Conservation (phyloP, 2,113 vertebrate genomes). For the Polypterus bichir region DNA sequence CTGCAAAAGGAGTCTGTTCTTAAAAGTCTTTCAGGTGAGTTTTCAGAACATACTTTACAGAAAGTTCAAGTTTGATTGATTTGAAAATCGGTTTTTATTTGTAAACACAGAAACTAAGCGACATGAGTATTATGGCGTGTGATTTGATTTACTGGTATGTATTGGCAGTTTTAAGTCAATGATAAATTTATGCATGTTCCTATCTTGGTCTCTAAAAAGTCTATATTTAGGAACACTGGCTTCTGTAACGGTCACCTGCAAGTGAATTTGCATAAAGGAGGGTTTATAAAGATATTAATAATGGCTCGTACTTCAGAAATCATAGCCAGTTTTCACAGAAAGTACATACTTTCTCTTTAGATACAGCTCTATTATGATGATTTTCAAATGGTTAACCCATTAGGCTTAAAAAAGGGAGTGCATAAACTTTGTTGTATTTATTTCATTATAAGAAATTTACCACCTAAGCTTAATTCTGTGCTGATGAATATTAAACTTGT, state of each 20-base stretch:
- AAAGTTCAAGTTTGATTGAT: no score
- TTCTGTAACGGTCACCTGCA: not conserved
- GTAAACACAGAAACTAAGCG: conserved; percentile 7
- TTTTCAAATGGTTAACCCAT: conserved; percentile 7
- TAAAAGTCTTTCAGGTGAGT: no score
- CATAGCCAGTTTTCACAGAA: conserved; percentile 12
- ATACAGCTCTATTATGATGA: conserved; percentile 11
- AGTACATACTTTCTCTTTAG: conserved; percentile 3
- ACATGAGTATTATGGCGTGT: conserved; percentile 13
- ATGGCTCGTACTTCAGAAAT: conserved; percentile 15
- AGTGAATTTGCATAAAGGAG: not conserved
- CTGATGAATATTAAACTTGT: conserved; percentile 17
- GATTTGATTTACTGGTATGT: conserved; percentile 4
- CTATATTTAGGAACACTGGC: not conserved
- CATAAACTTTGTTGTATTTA: conserved; percentile 16
- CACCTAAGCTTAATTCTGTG: conserved; percentile 11
- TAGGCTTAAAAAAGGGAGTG: conserved; percentile 12
- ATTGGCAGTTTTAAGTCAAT: conserved; percentile 8
- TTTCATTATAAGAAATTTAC: conserved; percentile 15
- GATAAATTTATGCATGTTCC: conserved; percentile 13
- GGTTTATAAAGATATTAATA: conserved; percentile 7
- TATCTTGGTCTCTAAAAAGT: not conserved
- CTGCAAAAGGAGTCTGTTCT: no score
- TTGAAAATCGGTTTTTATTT: no score
- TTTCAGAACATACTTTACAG: no score